A percentile compares a stretch with the other conserved stretches of the same genome.
Evolutionary conservation across 1,140 invertebrate genomes (phyloP).

Genomic region (Bombus picipes): DNA sequence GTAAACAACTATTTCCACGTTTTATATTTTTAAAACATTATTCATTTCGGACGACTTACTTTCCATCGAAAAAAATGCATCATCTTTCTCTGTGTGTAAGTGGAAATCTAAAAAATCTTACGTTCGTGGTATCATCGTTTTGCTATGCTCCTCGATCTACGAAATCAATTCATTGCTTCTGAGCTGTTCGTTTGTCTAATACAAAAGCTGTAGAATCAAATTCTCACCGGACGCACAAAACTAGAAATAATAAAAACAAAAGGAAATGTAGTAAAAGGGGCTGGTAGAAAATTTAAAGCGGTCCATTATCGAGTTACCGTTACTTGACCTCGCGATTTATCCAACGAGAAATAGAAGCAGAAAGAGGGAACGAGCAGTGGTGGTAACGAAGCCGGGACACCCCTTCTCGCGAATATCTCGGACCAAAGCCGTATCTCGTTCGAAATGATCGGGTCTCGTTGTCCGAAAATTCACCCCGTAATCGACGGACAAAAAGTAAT

Average conservation of each 20-base stretch:
- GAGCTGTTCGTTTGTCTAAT: too few relatives aligned
- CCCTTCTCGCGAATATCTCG: conserved; percentile 57
- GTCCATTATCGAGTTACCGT: conserved; percentile 45
- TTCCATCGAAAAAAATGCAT: too few relatives aligned
- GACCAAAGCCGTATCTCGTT: conserved; percentile 67
- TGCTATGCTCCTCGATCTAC: neutral
- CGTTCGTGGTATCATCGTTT: neutral
- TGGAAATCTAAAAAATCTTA: neutral
- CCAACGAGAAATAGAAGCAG: neutral
- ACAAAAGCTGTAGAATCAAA: too few relatives aligned
- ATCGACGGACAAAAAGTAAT: conserved; percentile 83
- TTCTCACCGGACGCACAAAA: neutral
- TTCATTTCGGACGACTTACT: too few relatives aligned
- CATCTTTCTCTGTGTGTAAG: too few relatives aligned
- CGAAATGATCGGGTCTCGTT: conserved; percentile 78
- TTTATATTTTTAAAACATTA: too few relatives aligned
- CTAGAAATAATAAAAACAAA: neutral
- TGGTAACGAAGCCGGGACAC: conserved; percentile 28
- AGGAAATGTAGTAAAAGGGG: neutral
- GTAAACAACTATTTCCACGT: too few relatives aligned
- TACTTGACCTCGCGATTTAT: conserved; percentile 35
- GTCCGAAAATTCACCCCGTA: conserved; percentile 81
- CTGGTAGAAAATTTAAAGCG: neutral
- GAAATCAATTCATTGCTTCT: neutral
- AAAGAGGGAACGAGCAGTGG: neutral